Percentiles rank a stretch among this genome's conserved stretches.
These are phyloP conservation scores for Centropristis striata DNA, from an alignment of 2,113 vertebrate genomes.

Conservation along the genomic window DNA sequence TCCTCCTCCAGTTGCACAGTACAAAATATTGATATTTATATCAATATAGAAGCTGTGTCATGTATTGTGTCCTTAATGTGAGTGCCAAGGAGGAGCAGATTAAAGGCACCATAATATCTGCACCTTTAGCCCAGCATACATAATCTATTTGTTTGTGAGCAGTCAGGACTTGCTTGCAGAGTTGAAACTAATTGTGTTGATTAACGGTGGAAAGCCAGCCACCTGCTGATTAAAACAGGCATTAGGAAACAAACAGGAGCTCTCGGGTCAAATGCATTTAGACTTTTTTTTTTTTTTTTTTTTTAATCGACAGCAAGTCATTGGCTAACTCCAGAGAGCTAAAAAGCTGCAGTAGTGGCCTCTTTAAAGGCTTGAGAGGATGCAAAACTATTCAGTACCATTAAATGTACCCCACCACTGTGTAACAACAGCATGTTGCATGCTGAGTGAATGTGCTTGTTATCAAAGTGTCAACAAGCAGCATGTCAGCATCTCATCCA, in stretches of 20 bases:
- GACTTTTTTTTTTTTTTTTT: neutral
- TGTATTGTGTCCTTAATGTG: neutral
- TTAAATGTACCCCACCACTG: neutral
- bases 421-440: neutral
- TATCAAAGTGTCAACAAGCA: slow-evolving; percentile 30
- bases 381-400: neutral
- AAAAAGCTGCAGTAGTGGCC: slow-evolving; percentile 2
- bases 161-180: slow-evolving; percentile 6
- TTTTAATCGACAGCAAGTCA: neutral
- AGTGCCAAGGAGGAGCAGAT: slow-evolving; percentile 5
- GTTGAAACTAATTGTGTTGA: slow-evolving; percentile 49
- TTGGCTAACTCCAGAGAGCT: neutral
- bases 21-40: too few relatives aligned
- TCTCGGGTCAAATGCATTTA: slow-evolving; percentile 30
- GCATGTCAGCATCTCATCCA: slow-evolving; percentile 15
- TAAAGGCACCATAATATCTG: slow-evolving; percentile 14
- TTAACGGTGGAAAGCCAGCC: slow-evolving; percentile 33
- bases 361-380: neutral
- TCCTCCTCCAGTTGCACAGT: too few relatives aligned
- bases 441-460: slow-evolving; percentile 4
- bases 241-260: slow-evolving; percentile 29
- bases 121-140: neutral
- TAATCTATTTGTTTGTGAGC: slow-evolving; percentile 12
- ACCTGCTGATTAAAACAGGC: slow-evolving; percentile 52
- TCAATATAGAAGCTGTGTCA: too few relatives aligned